These are phyloP conservation scores for Megaceryle alcyon DNA, from an alignment of 2,797 vertebrate species.

Conservation along the genomic window DNA sequence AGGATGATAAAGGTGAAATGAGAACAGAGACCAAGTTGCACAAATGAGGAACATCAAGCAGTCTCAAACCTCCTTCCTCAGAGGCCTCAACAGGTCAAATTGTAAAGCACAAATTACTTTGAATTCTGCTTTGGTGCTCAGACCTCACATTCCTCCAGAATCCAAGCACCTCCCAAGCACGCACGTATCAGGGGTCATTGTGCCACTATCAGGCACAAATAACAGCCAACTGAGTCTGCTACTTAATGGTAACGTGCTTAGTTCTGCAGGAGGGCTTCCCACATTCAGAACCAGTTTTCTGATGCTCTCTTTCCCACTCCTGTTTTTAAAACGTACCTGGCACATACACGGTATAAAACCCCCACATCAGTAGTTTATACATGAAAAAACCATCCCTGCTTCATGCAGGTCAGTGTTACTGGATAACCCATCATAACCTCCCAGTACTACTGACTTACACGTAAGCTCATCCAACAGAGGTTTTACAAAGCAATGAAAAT, in stretches of 20 bases:
- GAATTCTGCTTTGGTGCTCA: not conserved
- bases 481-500: not conserved
- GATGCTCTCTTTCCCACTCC: not conserved
- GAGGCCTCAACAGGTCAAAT: not conserved
- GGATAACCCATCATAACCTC: not conserved
- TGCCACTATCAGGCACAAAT: accelerated
- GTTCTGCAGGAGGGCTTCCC: not conserved
- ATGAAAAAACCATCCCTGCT: not conserved
- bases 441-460: not conserved
- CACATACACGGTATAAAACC: accelerated
- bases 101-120: not conserved
- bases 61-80: not conserved
- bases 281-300: not conserved
- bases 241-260: accelerated
- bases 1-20: not conserved
- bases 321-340: not conserved
- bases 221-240: not conserved
- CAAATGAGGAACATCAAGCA: not conserved
- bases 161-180: not conserved
- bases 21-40: not conserved
- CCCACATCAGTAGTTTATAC: not conserved
- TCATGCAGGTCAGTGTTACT: not conserved
- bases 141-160: accelerated
- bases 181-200: accelerated
- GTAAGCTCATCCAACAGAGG: not conserved